Evolutionary conservation across 2,888 invertebrate species (phyloP).

Genomic region (Netelia virgata): DNA sequence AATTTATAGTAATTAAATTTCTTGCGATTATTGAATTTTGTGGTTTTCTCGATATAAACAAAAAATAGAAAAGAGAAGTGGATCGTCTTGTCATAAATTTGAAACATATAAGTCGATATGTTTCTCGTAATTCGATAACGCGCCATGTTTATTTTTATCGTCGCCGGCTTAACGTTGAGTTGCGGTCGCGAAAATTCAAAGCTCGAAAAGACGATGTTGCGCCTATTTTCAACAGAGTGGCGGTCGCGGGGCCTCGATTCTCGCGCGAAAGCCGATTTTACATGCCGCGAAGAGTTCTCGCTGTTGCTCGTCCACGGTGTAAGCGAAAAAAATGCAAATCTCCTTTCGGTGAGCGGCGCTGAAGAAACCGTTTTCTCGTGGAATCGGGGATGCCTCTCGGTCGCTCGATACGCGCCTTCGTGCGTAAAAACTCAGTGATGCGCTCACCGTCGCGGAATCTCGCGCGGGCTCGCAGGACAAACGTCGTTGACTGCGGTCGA

Average conservation of each 20-base stretch:
- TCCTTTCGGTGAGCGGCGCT: constrained; percentile 50
- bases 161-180: background rate
- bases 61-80: too few species aligned
- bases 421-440: constrained; percentile 73
- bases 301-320: background rate
- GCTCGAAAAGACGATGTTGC: constrained; percentile 5
- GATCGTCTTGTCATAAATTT: too few species aligned
- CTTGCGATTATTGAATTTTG: too few species aligned
- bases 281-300: constrained; percentile 27
- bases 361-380: constrained; percentile 49
- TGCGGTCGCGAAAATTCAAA: constrained; percentile 4
- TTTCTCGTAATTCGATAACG: background rate
- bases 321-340: constrained; percentile 61
- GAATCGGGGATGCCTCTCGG: constrained; percentile 58
- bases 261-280: constrained; percentile 53
- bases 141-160: background rate
- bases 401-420: constrained; percentile 66
- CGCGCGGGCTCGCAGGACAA: constrained; percentile 57
- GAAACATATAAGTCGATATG: background rate
- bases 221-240: constrained; percentile 8
- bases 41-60: too few species aligned
- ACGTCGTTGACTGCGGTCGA: constrained; percentile 51
- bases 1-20: too few species aligned
- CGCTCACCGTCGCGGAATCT: constrained; percentile 76
- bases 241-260: constrained; percentile 25